A percentile compares a stretch with the other conserved stretches of the same genome.
Evolutionary conservation across 2,797 vertebrate genomes (phyloP).

Genomic region (Spheniscus humboldti): DNA sequence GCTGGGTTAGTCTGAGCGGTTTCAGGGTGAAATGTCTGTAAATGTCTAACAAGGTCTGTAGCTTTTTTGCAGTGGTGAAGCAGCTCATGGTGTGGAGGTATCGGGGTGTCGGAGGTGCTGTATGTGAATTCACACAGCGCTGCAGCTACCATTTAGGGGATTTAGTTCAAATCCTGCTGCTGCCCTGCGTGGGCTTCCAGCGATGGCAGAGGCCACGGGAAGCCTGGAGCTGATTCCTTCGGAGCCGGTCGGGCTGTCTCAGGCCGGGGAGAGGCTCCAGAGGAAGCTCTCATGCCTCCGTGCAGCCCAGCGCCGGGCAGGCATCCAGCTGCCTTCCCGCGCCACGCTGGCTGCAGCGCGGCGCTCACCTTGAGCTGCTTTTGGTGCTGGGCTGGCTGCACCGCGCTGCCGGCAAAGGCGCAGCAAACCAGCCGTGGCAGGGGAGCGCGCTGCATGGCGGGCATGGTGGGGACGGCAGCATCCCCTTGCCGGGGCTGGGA

Average conservation of each 20-base stretch:
- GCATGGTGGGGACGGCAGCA: rapidly evolving
- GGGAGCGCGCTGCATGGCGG: rapidly evolving
- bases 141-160: neutral
- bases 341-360: rapidly evolving
- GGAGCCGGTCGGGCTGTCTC: neutral
- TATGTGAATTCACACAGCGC: rapidly evolving
- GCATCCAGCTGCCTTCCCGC: neutral
- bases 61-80: neutral
- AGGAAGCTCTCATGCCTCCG: neutral
- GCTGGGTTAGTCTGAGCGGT: neutral
- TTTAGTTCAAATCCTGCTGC: neutral
- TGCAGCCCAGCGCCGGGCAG: neutral
- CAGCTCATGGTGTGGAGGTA: rapidly evolving
- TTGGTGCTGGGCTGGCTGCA: neutral
- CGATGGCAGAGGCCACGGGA: rapidly evolving
- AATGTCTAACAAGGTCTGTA: rapidly evolving
- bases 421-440: rapidly evolving
- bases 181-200: neutral
- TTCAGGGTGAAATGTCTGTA: neutral
- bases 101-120: rapidly evolving
- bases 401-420: rapidly evolving
- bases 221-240: neutral
- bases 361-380: neutral
- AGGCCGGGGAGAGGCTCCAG: rapidly evolving
- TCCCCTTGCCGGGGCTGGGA: neutral